Percentiles rank a stretch among this genome's conserved stretches.
Evolutionary conservation across 2,888 invertebrate species (phyloP).

Genomic region (Tipula unca): DNA sequence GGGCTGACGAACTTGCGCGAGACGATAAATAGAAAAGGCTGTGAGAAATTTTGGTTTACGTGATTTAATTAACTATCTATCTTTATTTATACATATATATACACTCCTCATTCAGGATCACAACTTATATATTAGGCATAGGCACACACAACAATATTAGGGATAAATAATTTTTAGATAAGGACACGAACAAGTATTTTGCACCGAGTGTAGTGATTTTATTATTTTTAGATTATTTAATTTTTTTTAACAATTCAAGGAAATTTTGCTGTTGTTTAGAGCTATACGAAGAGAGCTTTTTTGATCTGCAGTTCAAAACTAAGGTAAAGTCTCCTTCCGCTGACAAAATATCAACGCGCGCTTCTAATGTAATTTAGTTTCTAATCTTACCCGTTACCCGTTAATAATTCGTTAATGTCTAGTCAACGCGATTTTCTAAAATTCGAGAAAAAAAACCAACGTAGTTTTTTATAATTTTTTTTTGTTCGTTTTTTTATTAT

Average conservation of each 20-base stretch:
- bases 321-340: too few relatives aligned
- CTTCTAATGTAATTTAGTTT: background rate
- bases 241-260: too few relatives aligned
- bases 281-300: too few relatives aligned
- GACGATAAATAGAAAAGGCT: background rate
- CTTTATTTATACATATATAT: background rate
- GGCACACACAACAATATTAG: background rate
- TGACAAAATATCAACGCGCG: background rate
- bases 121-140: background rate
- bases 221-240: background rate
- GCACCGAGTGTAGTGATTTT: slow-evolving; percentile 14
- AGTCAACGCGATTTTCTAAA: background rate
- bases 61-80: background rate
- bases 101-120: background rate
- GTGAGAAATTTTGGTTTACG: background rate
- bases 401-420: background rate
- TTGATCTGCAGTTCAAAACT: too few relatives aligned
- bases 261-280: too few relatives aligned
- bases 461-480: background rate
- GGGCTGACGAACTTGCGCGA: background rate
- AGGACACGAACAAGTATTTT: background rate
- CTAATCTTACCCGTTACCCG: background rate
- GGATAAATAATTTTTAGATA: background rate
- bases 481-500: background rate
- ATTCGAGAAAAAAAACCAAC: background rate